phyloP scores from a whole-genome alignment of 2,113 vertebrate genomes.

The Orthonyx spaldingii region DNA sequence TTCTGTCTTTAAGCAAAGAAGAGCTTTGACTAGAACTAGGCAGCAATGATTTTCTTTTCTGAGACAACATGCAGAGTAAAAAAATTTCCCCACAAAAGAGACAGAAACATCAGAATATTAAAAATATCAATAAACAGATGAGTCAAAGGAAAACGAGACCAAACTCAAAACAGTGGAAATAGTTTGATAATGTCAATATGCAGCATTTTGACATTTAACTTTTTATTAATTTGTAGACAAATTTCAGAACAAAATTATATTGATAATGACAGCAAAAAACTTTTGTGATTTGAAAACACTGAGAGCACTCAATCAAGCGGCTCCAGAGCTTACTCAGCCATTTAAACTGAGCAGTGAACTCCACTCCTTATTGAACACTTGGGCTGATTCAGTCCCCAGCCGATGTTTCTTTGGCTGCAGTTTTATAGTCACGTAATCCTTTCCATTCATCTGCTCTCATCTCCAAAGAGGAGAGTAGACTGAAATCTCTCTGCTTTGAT shows the following conservation, averaged over 20 bases:
- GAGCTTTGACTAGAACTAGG: neutral
- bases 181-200: neutral
- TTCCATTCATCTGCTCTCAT: neutral
- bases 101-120: neutral
- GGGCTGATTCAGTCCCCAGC: neutral
- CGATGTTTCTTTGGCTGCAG: neutral
- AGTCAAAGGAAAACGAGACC: neutral
- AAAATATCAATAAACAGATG: neutral
- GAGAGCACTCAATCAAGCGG: fast-evolving
- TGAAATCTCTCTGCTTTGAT: neutral
- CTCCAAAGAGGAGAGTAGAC: neutral
- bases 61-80: neutral
- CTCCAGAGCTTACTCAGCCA: neutral
- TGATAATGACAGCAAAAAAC: neutral
- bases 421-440: neutral
- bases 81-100: neutral
- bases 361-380: neutral
- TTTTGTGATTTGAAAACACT: neutral
- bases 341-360: neutral
- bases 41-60: neutral
- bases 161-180: neutral
- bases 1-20: neutral
- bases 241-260: neutral
- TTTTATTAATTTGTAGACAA: neutral
- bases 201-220: neutral